Evolutionary conservation across 2,888 invertebrate species (phyloP), one percentile per base, ranked within the genome.

Genomic region (Cephus pygmeus): DNA sequence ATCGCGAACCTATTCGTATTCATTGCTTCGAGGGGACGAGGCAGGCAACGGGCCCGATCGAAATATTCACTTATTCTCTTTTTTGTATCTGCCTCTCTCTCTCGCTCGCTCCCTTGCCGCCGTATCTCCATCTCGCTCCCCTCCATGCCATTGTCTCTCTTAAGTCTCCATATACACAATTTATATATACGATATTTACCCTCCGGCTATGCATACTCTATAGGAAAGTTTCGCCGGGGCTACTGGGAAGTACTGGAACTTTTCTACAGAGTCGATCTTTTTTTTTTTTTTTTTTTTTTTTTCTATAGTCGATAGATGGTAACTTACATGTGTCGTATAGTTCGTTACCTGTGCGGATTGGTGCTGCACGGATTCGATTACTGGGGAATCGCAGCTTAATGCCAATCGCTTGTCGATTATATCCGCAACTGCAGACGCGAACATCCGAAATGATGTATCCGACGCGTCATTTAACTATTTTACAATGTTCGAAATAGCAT

Each of bases 1-100:
- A 91, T 91, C 91, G 88, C 86, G 86, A 90, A 88, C 88, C 90
- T 91, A 91, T 91, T 91, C 91, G 91, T 91, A 91, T 91, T 91
- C 91, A 91, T 91, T 91, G 91, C 89, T 88, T 87, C 82, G 82
- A 79, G 82, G 84, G 82, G 76, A 36, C 76, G 73, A 68, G 15
- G n/a, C 56, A 31, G 71, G 79, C 74, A 35, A 34, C 74, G 34
- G 15, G 56, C 56, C 74, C 74, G 33, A 74, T 34, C 34, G 34
- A 35, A 34, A 56, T 56, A 9, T 56, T 56, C 56, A 9, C 56
- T 56, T 56, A 56, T 56, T 56, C 56, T 56, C 56, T 56, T 74
- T 34, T 74, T 34, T 12, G 6, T 34, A 15, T 34, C 3, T 34
- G 36, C 36, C 12, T 36, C 36, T 36, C 12, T 35, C 12, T 35